These are phyloP conservation scores for Phataginus tetradactyla DNA, from an alignment of 2,797 vertebrate species.

Conservation along the genomic window DNA sequence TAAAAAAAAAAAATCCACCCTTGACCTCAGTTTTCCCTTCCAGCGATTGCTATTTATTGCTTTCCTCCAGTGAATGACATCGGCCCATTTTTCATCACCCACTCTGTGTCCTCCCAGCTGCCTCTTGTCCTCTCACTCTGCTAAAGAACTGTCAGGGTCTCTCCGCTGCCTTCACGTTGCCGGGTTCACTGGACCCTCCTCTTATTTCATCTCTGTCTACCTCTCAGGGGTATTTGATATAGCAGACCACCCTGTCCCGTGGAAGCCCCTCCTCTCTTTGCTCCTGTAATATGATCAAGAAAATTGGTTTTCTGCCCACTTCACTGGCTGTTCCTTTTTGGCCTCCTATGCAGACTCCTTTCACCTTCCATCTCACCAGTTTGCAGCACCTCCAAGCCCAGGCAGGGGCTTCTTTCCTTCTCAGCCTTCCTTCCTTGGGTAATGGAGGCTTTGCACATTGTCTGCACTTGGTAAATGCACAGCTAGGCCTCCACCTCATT, in stretches of 20 bases:
- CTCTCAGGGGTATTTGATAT: background rate
- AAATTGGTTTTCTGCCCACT: background rate
- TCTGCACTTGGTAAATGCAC: background rate
- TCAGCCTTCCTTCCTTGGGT: background rate
- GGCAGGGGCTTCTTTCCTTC: background rate
- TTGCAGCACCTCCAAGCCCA: no score
- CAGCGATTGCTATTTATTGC: background rate
- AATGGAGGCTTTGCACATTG: background rate
- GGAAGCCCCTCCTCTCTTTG: background rate
- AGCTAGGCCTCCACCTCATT: background rate
- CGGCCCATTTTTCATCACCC: background rate
- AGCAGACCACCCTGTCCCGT: no score
- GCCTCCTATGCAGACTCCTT: background rate
- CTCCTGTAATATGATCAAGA: background rate
- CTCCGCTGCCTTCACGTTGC: background rate
- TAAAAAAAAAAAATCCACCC: background rate
- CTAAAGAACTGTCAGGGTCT: background rate
- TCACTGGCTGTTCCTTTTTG: background rate
- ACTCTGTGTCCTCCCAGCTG: fast-evolving
- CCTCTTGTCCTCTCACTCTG: background rate
- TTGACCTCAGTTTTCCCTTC: background rate
- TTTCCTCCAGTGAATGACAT: background rate
- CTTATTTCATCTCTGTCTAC: background rate
- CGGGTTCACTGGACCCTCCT: fast-evolving
- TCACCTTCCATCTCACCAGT: background rate